Evolutionary conservation across 2,113 vertebrate species (phyloP).

Genomic region (Cephalopterus ornatus): DNA sequence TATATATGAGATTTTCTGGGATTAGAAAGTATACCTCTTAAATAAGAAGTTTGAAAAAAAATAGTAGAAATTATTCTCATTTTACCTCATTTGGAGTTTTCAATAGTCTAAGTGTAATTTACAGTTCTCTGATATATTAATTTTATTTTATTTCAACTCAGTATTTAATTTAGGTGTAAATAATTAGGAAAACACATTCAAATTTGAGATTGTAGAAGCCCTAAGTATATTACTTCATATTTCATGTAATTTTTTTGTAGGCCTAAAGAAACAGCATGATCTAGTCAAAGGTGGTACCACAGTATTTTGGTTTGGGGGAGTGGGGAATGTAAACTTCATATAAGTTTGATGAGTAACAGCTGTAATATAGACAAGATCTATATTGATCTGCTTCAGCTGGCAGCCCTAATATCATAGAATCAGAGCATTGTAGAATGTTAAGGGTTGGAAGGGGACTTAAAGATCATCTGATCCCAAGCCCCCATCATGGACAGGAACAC

Average conservation of each 20-base stretch:
- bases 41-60: constrained; percentile 16
- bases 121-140: not conserved
- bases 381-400: not conserved
- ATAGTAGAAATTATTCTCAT: not conserved
- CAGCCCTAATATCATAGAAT: not conserved
- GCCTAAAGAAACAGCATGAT: not conserved
- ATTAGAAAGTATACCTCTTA: constrained; percentile 20
- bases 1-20: not conserved
- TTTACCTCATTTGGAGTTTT: not conserved
- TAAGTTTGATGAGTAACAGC: not conserved
- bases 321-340: not conserved
- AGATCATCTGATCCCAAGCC: too few species aligned
- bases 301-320: not conserved
- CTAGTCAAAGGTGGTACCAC: not conserved
- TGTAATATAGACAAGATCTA: not conserved
- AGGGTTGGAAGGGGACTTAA: not conserved
- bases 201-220: not conserved
- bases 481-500: accelerated
- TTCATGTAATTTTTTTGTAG: not conserved
- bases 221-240: not conserved
- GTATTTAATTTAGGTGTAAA: not conserved
- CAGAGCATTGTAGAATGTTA: not conserved
- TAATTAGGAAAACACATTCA: not conserved
- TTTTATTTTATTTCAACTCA: not conserved
- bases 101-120: not conserved